These are phyloP conservation scores for Tinea trinotella DNA, from an alignment of 2,888 invertebrate species.

Conservation along the genomic window DNA sequence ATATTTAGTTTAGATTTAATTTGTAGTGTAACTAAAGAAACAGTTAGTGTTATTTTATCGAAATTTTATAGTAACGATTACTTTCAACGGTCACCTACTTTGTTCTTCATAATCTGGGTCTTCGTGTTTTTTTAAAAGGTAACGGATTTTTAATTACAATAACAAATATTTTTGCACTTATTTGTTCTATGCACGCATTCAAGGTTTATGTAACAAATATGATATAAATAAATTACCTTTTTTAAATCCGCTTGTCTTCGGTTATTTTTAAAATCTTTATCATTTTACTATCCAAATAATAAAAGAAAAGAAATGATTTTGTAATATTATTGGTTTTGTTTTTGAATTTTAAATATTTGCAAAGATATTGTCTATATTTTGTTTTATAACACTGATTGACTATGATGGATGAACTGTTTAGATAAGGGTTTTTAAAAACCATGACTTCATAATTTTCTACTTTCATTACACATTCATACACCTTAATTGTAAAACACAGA, in stretches of 20 bases:
- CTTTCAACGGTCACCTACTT: constrained; percentile 49
- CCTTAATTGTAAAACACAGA: no score
- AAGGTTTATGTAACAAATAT: constrained; percentile 7
- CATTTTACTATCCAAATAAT: no score
- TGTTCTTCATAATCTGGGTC: constrained; percentile 54
- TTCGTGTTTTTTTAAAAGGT: constrained; percentile 60
- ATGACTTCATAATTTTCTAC: neutral
- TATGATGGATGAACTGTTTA: neutral
- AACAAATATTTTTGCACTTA: constrained; percentile 4
- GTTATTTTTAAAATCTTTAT: no score
- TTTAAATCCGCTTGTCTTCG: no score
- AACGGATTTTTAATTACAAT: constrained; percentile 45
- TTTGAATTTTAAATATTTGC: no score
- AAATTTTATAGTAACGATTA: constrained; percentile 27
- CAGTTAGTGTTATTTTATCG: neutral
- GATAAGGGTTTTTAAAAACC: neutral
- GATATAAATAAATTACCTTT: neutral
- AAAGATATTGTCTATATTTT: neutral
- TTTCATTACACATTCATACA: no score
- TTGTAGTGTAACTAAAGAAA: constrained; percentile 14
- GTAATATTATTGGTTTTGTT: no score
- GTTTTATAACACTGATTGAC: neutral
- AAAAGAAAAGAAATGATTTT: no score
- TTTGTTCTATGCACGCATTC: no score
- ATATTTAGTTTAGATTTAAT: neutral